phyloP scores from a whole-genome alignment of 2,888 invertebrate genomes.

The Amaurobius ferox region DNA sequence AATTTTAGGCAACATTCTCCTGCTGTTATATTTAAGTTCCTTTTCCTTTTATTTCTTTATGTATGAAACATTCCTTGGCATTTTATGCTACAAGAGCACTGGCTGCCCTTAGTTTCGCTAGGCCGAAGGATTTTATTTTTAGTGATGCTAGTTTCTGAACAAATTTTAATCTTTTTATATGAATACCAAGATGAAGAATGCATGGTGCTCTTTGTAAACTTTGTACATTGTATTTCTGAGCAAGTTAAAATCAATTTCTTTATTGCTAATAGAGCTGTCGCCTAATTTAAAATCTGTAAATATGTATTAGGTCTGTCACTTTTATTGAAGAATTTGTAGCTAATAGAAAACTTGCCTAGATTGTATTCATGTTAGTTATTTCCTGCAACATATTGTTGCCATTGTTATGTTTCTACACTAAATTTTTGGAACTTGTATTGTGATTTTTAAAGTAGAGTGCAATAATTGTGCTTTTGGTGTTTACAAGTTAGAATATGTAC shows the following conservation, averaged over 20 bases:
- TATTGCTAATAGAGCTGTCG: not conserved
- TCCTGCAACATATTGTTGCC: constrained; percentile 33
- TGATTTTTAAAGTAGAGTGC: constrained; percentile 59
- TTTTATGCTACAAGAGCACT: not conserved
- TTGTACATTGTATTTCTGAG: constrained; percentile 31
- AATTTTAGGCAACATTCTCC: no score
- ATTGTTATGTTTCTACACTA: constrained; percentile 34
- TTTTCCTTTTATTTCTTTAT: not conserved
- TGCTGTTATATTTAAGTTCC: no score
- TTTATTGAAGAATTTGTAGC: constrained; percentile 5
- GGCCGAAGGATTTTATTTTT: not conserved
- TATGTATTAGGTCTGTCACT: not conserved
- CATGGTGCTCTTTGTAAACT: constrained; percentile 41
- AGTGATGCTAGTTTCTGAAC: not conserved
- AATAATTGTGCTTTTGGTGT: constrained; percentile 46
- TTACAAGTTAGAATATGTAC: constrained; percentile 14
- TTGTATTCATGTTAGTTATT: constrained; percentile 23
- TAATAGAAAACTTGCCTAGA: constrained; percentile 14
- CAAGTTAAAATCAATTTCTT: constrained; percentile 1
- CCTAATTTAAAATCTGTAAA: constrained; percentile 7
- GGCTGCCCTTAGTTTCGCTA: not conserved
- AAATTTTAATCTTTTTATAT: not conserved
- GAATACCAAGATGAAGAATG: not conserved
- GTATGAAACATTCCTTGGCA: not conserved
- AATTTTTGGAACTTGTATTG: constrained; percentile 33